Evolutionary conservation across 2,797 vertebrate species (phyloP).

Genomic region (Polyboroides typus): DNA sequence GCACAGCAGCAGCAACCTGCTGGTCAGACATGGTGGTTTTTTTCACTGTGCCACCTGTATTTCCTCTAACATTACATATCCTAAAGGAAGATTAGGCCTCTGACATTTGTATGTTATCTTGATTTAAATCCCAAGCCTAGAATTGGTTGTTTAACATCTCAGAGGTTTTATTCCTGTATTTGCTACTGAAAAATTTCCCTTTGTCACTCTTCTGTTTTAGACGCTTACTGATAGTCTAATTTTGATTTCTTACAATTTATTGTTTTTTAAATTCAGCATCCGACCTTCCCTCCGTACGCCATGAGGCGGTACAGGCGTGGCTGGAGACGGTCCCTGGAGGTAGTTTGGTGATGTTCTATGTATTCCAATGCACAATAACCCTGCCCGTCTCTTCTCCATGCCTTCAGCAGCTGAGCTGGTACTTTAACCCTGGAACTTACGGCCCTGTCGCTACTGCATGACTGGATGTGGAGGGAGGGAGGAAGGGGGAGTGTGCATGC

Average conservation of each 20-base stretch:
- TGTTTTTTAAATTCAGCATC: conserved; percentile 86
- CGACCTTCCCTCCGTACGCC: conserved; percentile 88
- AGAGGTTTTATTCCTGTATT: background rate
- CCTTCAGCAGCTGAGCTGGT: conserved; percentile 72
- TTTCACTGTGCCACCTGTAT: background rate
- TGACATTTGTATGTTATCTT: background rate
- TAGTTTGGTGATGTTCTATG: conserved; percentile 83
- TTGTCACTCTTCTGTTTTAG: conserved; percentile 35
- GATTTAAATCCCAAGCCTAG: background rate
- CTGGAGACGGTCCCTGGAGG: conserved; percentile 97
- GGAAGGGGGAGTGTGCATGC: conserved; percentile 48
- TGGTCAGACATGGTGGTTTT: background rate
- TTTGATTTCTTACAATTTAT: conserved; percentile 64
- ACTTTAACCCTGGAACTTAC: conserved; percentile 68
- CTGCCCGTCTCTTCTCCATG: conserved; percentile 57
- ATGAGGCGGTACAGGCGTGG: conserved; percentile 96
- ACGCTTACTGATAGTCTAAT: background rate
- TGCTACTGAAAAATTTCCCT: background rate
- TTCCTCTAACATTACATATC: background rate
- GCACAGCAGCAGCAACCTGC: background rate
- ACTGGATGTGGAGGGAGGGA: background rate
- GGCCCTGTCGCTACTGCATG: conserved; percentile 75
- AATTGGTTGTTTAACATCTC: background rate
- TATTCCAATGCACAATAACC: conserved; percentile 70
- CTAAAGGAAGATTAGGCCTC: background rate